Conservation (phyloP, 92 coral and sea anemone species). For the Meandrina meandrites region DNA sequence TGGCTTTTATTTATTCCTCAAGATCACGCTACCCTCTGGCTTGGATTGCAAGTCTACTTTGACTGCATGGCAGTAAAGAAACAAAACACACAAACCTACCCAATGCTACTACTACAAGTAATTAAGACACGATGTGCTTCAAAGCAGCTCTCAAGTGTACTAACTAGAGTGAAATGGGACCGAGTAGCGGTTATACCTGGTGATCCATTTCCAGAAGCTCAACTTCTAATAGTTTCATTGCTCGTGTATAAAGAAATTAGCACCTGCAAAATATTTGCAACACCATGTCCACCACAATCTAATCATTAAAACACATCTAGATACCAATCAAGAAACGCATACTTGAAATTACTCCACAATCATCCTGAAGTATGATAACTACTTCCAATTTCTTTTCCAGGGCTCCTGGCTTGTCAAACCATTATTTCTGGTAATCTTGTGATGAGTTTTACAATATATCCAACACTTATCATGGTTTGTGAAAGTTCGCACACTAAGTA, state of each 20-base stretch:
- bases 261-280: constrained; percentile 12
- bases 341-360: background rate
- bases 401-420: background rate
- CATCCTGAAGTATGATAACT: background rate
- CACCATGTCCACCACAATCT: background rate
- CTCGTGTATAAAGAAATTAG: background rate
- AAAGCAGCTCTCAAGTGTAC: background rate
- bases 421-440: background rate
- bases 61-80: constrained; percentile 12
- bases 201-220: background rate
- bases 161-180: background rate
- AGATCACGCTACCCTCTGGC: background rate
- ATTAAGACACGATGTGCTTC: background rate
- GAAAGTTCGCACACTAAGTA: background rate
- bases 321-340: background rate
- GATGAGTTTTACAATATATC: background rate
- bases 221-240: background rate
- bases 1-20: background rate
- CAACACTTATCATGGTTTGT: background rate
- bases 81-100: constrained; percentile 33
- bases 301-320: background rate
- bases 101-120: background rate
- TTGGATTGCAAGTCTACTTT: constrained; percentile 10
- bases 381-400: background rate
- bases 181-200: background rate